Base-by-base conservation (phyloP, 2,797 vertebrate genomes). In the Meriones psammophilus region DNA sequence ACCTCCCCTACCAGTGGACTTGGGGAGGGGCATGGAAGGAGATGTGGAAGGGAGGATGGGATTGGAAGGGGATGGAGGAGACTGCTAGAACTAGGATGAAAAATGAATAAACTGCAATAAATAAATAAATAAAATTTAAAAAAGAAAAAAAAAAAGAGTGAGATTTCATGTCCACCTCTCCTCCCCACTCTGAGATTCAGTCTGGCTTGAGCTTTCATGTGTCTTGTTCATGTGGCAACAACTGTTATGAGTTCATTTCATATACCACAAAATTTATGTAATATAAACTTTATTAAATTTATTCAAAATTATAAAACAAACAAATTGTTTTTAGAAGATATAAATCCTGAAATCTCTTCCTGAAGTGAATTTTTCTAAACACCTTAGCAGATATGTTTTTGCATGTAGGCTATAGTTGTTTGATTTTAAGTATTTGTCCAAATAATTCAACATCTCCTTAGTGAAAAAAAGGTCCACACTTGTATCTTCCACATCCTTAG, bases 361-460 rank as follows among this genome's bases (percentile, higher is more conserved):
- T 78, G 24, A 91, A 85, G 36, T 83, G 10, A 96, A 1, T 1
- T 93, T 66, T 81, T 83, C 24, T 86, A 73, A 93, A 62, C 1
- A 93, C 73, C 22, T 33, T 42, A 81, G 30, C 28, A 93, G 4
- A 46, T 39, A 71, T 64, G 2, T 71, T 56, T 33, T 20, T 96
- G 1, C 76, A 66, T 42, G 9, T 20, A 74, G 17, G 7, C 9
- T 76, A 30, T 8, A 91, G 20, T 71, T 78, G 56, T 15, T 89
- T 85, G 0, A 66, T 88, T 91, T 86, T 58, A 87, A 28, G 10
- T 86, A 74, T 77, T 96, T 87, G 1, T 24, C 33, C 30, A 87
- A 87, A 26, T n/a, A 92, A 60, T 94, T 76, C 94, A 62, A 58
- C n/a, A 39, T 36, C 2, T 90, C 26, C n/a, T 68, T n/a, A 76